Base-by-base conservation (phyloP, 2,797 vertebrate species). In the Pygocentrus nattereri region DNA sequence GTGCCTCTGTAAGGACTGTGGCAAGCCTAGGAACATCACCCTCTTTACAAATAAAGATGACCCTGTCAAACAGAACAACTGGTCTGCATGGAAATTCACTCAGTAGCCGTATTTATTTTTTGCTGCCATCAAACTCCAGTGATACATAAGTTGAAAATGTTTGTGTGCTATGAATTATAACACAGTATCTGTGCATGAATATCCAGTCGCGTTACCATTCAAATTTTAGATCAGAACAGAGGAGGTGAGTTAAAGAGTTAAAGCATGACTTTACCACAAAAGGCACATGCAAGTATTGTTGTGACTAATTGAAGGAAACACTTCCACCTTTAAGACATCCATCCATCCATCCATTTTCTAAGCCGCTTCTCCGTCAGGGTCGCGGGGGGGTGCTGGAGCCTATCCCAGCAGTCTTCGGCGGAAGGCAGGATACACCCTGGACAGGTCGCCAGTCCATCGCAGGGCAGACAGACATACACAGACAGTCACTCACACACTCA, bases 111-210 rank as follows among this genome's bases (percentile, higher is more conserved):
- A 86, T 88, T 82, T 81, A 75, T 67, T 76, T 84, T 85, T 85
- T 89, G 30, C 19, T 38, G 44, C 73, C 62, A 87, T 90, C 91
- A 91, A 90, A 90, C 90, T 88, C 91, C 89, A 90, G 89, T 91
- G 89, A 93, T 90, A 93, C 88, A 87, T 87, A 90, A 88, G 87
- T 91, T 90, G 91, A 91, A 92, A 88, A 93, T 92, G 93, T 92
- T 78, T 83, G 50, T 79, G 82, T 44, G 68, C 83, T 44, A 54
- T 74, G 47, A 82, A 78, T 59, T 81, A 85, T 82, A 82, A 84
- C 81, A 83, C 81, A 81, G 27, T 38, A 74, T 62, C 38, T 50
- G 78, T 92, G 90, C 23, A 93, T 92, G 92, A 94, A 93, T 92
- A 93, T 94, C 91, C 91, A 88, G 93, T 92, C 93, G 58, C 65